Evolutionary conservation across 2,797 vertebrate genomes (phyloP).

Genomic region (Coranthus polyacanthus): DNA sequence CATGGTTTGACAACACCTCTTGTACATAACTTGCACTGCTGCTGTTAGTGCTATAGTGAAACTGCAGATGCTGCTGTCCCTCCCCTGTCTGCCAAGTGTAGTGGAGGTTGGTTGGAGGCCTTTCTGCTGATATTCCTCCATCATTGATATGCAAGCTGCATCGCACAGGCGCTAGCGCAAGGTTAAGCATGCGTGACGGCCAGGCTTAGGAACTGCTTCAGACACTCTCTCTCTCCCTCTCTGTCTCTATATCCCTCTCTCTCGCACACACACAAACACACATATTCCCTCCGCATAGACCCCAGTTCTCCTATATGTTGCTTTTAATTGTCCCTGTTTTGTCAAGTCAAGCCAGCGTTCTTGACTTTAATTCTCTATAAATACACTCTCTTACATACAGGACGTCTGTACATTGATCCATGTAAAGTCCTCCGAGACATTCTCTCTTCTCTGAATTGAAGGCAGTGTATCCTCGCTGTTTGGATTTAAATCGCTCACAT

Average conservation of each 20-base stretch:
- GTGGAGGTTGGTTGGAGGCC: constrained; percentile 73
- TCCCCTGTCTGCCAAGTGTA: constrained; percentile 39
- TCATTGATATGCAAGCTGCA: constrained; percentile 87
- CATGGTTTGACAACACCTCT: neutral
- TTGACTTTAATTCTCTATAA: constrained; percentile 53
- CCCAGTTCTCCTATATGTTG: constrained; percentile 23
- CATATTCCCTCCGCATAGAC: constrained; percentile 24
- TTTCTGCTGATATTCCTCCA: constrained; percentile 82
- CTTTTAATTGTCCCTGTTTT: constrained; percentile 49
- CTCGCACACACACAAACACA: constrained; percentile 13
- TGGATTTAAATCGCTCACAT: constrained; percentile 44
- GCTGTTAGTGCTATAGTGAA: constrained; percentile 24
- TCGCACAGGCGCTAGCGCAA: constrained; percentile 81
- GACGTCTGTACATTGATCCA: constrained; percentile 40
- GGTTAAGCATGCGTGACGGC: constrained; percentile 87
- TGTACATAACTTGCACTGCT: constrained; percentile 25
- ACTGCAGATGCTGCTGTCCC: constrained; percentile 51
- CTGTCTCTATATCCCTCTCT: constrained; percentile 34
- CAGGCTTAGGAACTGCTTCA: constrained; percentile 81
- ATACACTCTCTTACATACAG: constrained; percentile 25
- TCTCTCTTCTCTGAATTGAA: constrained; percentile 28
- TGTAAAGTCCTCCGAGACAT: constrained; percentile 51
- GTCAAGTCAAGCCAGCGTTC: constrained; percentile 53
- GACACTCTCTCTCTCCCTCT: constrained; percentile 57
- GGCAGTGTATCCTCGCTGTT: constrained; percentile 28